phyloP scores from a whole-genome alignment of 1,140 invertebrate genomes.

The Drosophila arawakana region DNA sequence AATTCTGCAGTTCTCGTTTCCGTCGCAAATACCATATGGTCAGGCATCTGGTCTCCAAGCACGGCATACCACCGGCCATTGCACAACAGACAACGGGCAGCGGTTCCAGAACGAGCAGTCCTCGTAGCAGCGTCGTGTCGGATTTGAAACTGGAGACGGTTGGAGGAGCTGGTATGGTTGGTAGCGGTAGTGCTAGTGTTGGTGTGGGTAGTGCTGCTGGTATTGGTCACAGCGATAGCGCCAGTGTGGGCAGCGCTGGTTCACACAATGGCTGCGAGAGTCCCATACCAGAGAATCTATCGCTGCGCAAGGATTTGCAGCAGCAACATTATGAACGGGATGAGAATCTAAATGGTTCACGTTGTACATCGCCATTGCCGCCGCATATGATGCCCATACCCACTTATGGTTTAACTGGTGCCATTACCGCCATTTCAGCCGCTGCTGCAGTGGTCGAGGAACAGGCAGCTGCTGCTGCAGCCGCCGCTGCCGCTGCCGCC shows the following conservation, averaged over 20 bases:
- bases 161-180: not conserved
- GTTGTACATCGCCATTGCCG: conserved; percentile 65
- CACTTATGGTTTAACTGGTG: conserved; percentile 76
- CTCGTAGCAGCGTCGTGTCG: conserved; percentile 16
- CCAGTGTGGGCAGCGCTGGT: conserved; percentile 71
- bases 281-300: conserved; percentile 77
- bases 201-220: not conserved
- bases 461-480: conserved; percentile 64
- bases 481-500: conserved; percentile 53
- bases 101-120: conserved; percentile 54
- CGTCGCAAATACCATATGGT: conserved; percentile 87
- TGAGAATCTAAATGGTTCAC: conserved; percentile 56
- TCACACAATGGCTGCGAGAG: conserved; percentile 74
- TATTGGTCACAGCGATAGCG: conserved; percentile 52
- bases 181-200: not conserved
- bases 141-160: conserved; percentile 34
- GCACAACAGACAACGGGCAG: conserved; percentile 78
- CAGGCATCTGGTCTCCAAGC: conserved; percentile 86
- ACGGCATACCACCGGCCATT: conserved; percentile 79
- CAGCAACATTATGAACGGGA: conserved; percentile 54
- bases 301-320: conserved; percentile 72
- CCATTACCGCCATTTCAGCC: conserved; percentile 80
- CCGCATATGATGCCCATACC: conserved; percentile 69
- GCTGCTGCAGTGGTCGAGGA: conserved; percentile 75
- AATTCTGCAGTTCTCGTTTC: conserved; percentile 87